Percentiles rank a stretch among this genome's conserved stretches.
Conservation (phyloP, 2,797 vertebrate genomes). For the Otolemur crassicaudatus region DNA sequence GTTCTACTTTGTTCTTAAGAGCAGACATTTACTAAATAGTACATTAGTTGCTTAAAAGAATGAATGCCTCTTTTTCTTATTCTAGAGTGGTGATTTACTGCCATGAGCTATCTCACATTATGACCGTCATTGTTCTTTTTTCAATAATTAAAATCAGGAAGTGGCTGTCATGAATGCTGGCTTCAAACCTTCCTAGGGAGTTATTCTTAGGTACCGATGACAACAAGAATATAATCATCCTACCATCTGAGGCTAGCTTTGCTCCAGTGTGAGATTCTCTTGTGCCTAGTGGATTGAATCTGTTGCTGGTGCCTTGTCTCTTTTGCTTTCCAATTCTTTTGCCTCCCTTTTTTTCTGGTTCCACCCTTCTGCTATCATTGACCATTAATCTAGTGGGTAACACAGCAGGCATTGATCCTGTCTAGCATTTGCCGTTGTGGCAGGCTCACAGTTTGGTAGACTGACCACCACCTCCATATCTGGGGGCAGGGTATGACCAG, state of each 20-base stretch:
- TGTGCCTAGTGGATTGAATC: not conserved
- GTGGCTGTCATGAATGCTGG: slow-evolving; percentile 20
- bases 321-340: not conserved
- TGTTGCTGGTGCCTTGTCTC: not conserved
- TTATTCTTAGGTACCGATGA: not conserved
- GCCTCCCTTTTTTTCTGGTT: not conserved
- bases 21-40: slow-evolving; percentile 73
- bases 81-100: slow-evolving; percentile 45
- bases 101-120: slow-evolving; percentile 26
- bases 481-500: not conserved
- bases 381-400: not conserved
- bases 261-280: not conserved
- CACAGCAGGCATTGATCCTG: not conserved
- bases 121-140: slow-evolving; percentile 23
- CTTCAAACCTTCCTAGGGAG: not conserved
- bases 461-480: not conserved
- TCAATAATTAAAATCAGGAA: slow-evolving; percentile 63
- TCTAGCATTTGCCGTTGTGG: not conserved
- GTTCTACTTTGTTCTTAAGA: slow-evolving; percentile 71
- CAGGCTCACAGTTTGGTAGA: not conserved
- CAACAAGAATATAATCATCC: not conserved
- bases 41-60: slow-evolving; percentile 62
- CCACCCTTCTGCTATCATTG: not conserved
- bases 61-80: slow-evolving; percentile 31
- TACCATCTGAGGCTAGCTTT: not conserved